These are phyloP conservation scores for Eretmochelys imbricata DNA, from an alignment of 2,113 vertebrate genomes.

Conservation along the genomic window DNA sequence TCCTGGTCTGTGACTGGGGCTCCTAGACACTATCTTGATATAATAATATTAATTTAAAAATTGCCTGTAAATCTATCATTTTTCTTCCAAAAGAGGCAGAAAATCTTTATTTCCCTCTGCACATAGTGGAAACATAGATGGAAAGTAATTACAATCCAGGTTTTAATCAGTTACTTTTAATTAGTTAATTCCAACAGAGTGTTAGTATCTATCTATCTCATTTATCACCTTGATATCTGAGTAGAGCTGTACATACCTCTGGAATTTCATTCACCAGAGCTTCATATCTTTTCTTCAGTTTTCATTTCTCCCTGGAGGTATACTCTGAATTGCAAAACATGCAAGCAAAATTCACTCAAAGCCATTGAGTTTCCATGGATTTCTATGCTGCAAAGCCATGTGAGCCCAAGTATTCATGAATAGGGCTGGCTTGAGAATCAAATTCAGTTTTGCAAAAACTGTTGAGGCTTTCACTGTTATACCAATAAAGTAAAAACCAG, in stretches of 20 bases:
- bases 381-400: background rate
- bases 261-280: background rate
- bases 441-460: background rate
- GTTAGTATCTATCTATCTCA: background rate
- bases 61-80: background rate
- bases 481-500: no score
- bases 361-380: background rate
- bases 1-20: background rate
- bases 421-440: background rate
- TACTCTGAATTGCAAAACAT: background rate
- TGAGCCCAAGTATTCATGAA: background rate
- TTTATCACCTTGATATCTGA: background rate
- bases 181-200: background rate
- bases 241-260: background rate
- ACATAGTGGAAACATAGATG: accelerated
- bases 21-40: background rate
- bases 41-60: background rate
- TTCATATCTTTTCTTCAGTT: background rate
- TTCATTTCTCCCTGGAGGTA: background rate
- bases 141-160: background rate
- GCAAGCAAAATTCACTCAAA: background rate
- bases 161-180: background rate
- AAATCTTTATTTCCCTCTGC: background rate
- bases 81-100: background rate
- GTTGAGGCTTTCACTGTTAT: background rate